Conservation (phyloP, 2,888 invertebrate genomes). For the Drosophila nigritarsus region DNA sequence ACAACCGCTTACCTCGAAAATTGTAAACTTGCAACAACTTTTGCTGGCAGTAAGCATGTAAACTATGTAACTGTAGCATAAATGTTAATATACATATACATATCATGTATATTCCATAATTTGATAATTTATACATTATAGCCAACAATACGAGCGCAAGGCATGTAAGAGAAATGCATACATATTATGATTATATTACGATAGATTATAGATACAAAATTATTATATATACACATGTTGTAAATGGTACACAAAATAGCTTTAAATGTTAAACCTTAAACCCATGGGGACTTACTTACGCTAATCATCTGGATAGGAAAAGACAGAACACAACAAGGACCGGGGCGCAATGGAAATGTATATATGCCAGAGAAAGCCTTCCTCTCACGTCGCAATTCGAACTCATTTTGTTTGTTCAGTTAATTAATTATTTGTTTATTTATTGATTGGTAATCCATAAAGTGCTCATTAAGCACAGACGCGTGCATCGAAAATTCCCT, state of each 20-base stretch:
- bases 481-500: conserved; percentile 3
- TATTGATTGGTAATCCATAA: conserved; percentile 1
- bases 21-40: conserved; percentile 82
- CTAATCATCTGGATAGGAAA: conserved; percentile 53
- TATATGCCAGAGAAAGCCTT: conserved; percentile 29
- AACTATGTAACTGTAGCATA: conserved; percentile 78
- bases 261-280: conserved; percentile 35
- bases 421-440: conserved; percentile 2
- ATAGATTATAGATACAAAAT: conserved; percentile 23
- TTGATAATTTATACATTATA: conserved; percentile 46
- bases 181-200: conserved; percentile 44
- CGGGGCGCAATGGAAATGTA: conserved; percentile 34
- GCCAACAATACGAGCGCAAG: conserved; percentile 74
- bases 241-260: conserved; percentile 16
- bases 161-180: conserved; percentile 78
- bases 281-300: conserved; percentile 52
- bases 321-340: conserved; percentile 47
- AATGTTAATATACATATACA: conserved; percentile 28
- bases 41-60: conserved; percentile 82
- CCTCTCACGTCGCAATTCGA: conserved; percentile 10
- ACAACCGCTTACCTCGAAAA: conserved; percentile 81
- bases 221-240: conserved; percentile 12
- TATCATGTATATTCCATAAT: conserved; percentile 44
- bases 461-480: background rate
- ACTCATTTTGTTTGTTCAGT: background rate